These are phyloP conservation scores for Catharus ustulatus DNA, from an alignment of 2,797 vertebrate species.

Conservation along the genomic window DNA sequence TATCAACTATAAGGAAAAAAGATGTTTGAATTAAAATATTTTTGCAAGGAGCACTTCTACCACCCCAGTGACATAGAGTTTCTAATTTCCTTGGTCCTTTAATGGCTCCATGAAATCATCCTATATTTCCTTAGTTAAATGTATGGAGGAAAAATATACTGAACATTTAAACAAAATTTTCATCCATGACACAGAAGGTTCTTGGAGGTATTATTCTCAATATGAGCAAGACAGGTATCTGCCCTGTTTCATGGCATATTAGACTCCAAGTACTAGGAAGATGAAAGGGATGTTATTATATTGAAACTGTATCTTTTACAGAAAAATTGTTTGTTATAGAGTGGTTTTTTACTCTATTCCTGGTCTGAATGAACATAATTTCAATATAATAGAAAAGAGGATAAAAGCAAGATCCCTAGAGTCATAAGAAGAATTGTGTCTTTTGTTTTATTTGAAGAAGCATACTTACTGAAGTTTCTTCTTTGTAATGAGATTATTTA, in stretches of 20 bases:
- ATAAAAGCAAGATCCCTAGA: background rate
- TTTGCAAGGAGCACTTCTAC: conserved; percentile 74
- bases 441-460: background rate
- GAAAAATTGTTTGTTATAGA: background rate
- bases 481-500: background rate
- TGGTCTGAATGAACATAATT: background rate
- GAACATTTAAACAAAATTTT: conserved; percentile 81
- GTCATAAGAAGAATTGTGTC: background rate
- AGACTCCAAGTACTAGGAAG: background rate
- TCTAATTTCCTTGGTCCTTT: conserved; percentile 75
- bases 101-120: conserved; percentile 77
- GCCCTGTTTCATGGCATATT: background rate
- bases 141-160: conserved; percentile 79
- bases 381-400: background rate
- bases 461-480: background rate
- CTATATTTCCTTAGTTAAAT: conserved; percentile 78
- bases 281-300: background rate
- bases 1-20: background rate
- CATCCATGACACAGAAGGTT: conserved; percentile 78
- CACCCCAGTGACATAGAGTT: conserved; percentile 67
- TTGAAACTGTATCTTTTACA: background rate
- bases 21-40: background rate
- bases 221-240: background rate
- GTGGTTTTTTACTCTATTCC: background rate
- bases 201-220: conserved; percentile 70